Evolutionary conservation across 2,797 vertebrate genomes (phyloP).

Genomic region (Falco cherrug): DNA sequence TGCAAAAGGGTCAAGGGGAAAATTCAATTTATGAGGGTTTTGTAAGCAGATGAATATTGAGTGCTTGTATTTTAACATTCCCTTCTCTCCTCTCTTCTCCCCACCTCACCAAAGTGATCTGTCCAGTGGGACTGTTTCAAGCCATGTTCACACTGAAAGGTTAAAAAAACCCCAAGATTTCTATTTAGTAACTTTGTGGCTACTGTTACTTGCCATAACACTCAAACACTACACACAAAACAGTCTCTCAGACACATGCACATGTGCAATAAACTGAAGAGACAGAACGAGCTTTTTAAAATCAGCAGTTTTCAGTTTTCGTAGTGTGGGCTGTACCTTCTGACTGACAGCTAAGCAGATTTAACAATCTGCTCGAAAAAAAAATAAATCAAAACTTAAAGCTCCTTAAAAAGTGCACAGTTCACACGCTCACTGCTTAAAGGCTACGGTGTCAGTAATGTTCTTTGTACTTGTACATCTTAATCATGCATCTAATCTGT

Average conservation of each 20-base stretch:
- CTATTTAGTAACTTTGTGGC: not conserved
- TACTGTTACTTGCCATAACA: not conserved
- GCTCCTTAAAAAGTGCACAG: not conserved
- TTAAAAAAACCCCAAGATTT: not conserved
- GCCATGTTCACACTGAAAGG: not conserved
- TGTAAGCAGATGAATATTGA: not conserved
- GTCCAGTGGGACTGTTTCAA: not conserved
- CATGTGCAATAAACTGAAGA: not conserved
- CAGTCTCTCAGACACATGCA: not conserved
- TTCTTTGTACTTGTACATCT: not conserved
- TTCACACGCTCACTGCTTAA: not conserved
- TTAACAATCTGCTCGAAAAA: not conserved
- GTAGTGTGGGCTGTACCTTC: not conserved
- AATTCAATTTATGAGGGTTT: not conserved
- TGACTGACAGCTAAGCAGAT: not conserved
- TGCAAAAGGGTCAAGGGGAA: not conserved
- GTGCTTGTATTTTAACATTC: not conserved
- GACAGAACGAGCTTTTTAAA: not conserved
- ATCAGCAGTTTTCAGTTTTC: not conserved
- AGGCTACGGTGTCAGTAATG: not conserved
- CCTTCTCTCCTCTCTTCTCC: not conserved
- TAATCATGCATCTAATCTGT: not conserved
- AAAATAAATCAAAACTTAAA: conserved; percentile 22
- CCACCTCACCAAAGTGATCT: not conserved
- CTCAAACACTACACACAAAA: not conserved